phyloP scores from a whole-genome alignment of 2,888 invertebrate genomes.

The Drosophila anceps region DNA sequence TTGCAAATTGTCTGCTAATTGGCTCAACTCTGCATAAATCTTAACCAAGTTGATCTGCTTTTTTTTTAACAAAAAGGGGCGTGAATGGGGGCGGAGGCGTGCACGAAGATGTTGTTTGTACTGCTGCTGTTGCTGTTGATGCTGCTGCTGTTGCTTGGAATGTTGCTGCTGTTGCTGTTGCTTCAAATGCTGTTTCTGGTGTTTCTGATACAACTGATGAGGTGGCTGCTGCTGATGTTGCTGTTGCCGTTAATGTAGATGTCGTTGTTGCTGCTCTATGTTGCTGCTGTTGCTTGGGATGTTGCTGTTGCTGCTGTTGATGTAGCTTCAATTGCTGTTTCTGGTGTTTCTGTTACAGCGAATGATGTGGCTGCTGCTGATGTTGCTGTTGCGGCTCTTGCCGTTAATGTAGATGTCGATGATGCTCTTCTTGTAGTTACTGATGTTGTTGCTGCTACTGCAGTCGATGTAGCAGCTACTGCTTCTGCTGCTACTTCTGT shows the following conservation, averaged over 20 bases:
- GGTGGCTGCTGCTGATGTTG: background rate
- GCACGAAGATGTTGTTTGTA: slow-evolving; percentile 11
- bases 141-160: background rate
- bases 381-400: background rate
- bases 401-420: background rate
- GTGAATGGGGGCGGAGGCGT: slow-evolving; percentile 41
- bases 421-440: background rate
- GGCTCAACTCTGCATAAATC: slow-evolving; percentile 64
- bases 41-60: slow-evolving; percentile 46
- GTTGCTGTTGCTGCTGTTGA: background rate
- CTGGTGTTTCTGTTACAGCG: no score
- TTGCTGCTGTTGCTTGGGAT: background rate
- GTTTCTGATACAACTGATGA: background rate
- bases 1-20: slow-evolving; percentile 73
- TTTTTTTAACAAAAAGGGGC: slow-evolving; percentile 31
- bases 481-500: background rate
- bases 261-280: background rate
- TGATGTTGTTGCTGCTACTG: background rate
- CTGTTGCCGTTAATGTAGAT: no score
- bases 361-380: background rate
- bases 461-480: background rate
- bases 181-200: background rate
- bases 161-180: background rate
- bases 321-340: background rate
- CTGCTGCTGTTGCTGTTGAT: slow-evolving; percentile 3